Percentiles rank a stretch among this genome's conserved stretches.
Evolutionary conservation across 2,797 vertebrate genomes (phyloP).

Genomic region (Percopsis omiscomaycus): DNA sequence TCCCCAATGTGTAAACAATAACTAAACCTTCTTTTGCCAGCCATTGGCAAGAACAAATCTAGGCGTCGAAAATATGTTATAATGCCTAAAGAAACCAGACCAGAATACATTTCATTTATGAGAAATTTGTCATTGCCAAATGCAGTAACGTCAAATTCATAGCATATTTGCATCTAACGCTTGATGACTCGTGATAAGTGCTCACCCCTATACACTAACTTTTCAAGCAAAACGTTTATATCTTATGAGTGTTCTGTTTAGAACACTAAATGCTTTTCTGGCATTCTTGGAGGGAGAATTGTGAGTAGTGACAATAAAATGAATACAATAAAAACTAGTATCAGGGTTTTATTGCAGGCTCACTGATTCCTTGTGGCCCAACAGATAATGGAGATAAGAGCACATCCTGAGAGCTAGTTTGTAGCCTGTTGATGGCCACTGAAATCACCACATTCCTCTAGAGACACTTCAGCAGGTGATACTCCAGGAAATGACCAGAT

Average conservation of each 20-base stretch:
- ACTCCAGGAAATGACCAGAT: conserved; percentile 8
- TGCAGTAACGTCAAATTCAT: conserved; percentile 12
- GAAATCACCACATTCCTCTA: neutral
- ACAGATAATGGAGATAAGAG: conserved; percentile 6
- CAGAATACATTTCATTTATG: neutral
- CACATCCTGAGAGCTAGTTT: neutral
- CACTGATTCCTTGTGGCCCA: conserved; percentile 10
- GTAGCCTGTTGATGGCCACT: neutral
- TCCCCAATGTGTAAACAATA: conserved; percentile 12
- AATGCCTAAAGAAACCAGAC: too few species aligned
- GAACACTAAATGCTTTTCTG: conserved; percentile 40
- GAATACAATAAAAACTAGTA: conserved; percentile 48
- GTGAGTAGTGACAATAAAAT: conserved; percentile 36
- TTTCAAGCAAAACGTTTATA: conserved; percentile 9
- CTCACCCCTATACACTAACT: conserved; percentile 10
- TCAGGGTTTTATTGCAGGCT: conserved; percentile 32
- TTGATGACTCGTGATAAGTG: conserved; percentile 11
- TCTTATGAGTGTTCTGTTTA: conserved; percentile 43
- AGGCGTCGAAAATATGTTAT: conserved; percentile 7
- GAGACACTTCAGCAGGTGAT: conserved; percentile 5
- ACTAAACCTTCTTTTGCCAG: conserved; percentile 29
- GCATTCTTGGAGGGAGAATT: conserved; percentile 27
- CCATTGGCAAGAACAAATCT: conserved; percentile 29
- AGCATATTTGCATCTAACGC: conserved; percentile 25
- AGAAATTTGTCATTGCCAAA: conserved; percentile 9